These are phyloP conservation scores for Carpatolechia fugitivella DNA, from an alignment of 2,888 invertebrate genomes.

Conservation along the genomic window DNA sequence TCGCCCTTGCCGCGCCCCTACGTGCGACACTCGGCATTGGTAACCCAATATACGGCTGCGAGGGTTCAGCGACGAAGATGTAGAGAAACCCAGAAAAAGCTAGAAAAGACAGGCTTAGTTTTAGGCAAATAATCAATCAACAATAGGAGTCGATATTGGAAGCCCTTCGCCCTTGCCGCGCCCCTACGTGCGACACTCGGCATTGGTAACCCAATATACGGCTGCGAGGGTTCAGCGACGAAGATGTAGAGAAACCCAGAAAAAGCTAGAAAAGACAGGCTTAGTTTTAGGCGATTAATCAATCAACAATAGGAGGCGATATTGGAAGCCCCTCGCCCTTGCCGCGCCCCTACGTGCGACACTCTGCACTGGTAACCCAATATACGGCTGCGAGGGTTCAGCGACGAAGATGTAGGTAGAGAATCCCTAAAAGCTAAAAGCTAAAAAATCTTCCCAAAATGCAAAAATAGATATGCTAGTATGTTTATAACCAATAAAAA, in stretches of 20 bases:
- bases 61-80: constrained; percentile 36
- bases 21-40: constrained; percentile 52
- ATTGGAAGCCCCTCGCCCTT: constrained; percentile 47
- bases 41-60: constrained; percentile 68
- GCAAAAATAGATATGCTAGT: too few relatives aligned
- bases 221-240: constrained; percentile 42
- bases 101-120: too few relatives aligned
- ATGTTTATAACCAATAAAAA: too few relatives aligned
- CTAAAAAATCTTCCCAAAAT: too few relatives aligned
- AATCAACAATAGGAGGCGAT: too few relatives aligned
- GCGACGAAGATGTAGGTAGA: background rate
- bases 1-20: constrained; percentile 26
- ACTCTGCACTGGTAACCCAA: constrained; percentile 71
- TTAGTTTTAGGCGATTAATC: too few relatives aligned
- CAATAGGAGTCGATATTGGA: too few relatives aligned
- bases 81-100: background rate
- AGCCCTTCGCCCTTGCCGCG: constrained; percentile 39
- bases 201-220: constrained; percentile 74
- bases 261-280: too few relatives aligned
- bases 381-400: constrained; percentile 57
- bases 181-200: constrained; percentile 36
- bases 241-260: background rate
- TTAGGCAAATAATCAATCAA: too few relatives aligned
- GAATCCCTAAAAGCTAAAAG: background rate
- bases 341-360: constrained; percentile 24